Evolutionary conservation across 2,113 vertebrate species (phyloP), one percentile per base, ranked within the genome.

Genomic region (Indicator indicator): DNA sequence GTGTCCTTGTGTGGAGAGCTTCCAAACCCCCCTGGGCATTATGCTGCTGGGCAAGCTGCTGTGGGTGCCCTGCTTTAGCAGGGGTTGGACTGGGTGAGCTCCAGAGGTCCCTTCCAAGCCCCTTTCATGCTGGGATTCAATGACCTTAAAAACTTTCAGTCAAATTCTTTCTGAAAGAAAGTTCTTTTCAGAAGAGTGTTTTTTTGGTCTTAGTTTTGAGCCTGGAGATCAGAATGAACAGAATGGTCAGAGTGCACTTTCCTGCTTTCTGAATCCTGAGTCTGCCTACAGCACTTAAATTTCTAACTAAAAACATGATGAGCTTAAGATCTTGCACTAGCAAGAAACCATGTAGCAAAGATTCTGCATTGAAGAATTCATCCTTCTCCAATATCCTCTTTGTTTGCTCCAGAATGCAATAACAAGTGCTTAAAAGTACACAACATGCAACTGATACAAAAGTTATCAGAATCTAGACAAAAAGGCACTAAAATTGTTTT

Each of bases 181-280:
- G 44, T 30, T 77, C 16, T 58, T 73, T n/a, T 24, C 40, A 79
- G 33, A 73, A 24, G 16, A 28, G 20, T 28, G 21, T 2, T 28
- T 76, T 76, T 87, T 28, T 56, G 33, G 67, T 27, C 54, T 62
- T 67, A 21, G 16, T 56, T 93, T 71, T 38, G 71, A 68, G 46
- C 54, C 38, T 40, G 24, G 15, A 76, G 20, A 46, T 48, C 8
- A 75, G 75, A 82, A 50, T 42, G 21, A 86, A 65, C 21, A 30
- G 52, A 33, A 7, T 6, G 44, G 30, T 69, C 58, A 84, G 44
- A 50, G 28, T 11, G 32, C 16, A 58, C 27, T 33, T 38, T 63
- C 0, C 0, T 27, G 28, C 11, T 69, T 52, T 18, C 2, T 5
- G 26, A 26, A 56, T 50, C 19, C 20, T 5, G 7, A 30, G 27